Percentiles rank a stretch among this genome's conserved stretches.
Conservation (phyloP, 2,888 invertebrate genomes). For the Drosophila atroscutellata region DNA sequence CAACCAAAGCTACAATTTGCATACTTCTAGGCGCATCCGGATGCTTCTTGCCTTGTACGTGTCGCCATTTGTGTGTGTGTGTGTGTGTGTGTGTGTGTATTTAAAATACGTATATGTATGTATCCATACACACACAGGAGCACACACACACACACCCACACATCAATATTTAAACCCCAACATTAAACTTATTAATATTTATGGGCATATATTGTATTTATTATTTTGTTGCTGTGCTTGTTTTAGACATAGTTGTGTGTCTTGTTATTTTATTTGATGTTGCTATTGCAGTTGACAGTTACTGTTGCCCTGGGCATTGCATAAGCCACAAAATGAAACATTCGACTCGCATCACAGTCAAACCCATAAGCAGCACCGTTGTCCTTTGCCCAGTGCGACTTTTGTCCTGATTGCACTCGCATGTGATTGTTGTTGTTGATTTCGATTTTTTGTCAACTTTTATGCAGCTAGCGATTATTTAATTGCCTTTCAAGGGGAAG, state of each 20-base stretch:
- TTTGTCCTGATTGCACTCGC: constrained; percentile 21
- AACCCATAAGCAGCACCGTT: constrained; percentile 8
- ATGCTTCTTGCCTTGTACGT: constrained; percentile 1
- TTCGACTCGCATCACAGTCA: constrained; percentile 7
- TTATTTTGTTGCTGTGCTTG: constrained; percentile 31
- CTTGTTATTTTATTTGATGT: constrained; percentile 11
- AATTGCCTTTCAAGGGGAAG: constrained; percentile 2
- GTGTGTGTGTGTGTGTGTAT: constrained; percentile 7
- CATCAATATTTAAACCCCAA: constrained; percentile 42
- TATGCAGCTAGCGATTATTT: constrained; percentile 32
- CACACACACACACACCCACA: background rate
- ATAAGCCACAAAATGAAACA: constrained; percentile 26
- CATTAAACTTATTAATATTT: constrained; percentile 55
- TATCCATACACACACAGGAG: constrained; percentile 8
- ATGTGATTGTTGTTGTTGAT: constrained; percentile 5
- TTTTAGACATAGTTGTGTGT: background rate
- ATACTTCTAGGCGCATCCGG: constrained; percentile 48
- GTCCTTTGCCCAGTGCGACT: constrained; percentile 13
- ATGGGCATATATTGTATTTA: constrained; percentile 43
- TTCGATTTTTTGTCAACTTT: constrained; percentile 10
- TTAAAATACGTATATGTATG: constrained; percentile 25
- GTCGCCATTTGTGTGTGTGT: background rate
- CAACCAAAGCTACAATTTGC: constrained; percentile 33
- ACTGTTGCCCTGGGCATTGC: constrained; percentile 7
- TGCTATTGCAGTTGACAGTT: constrained; percentile 2